These are phyloP conservation scores for Barbus barbus DNA, from an alignment of 2,113 vertebrate species.

Conservation along the genomic window DNA sequence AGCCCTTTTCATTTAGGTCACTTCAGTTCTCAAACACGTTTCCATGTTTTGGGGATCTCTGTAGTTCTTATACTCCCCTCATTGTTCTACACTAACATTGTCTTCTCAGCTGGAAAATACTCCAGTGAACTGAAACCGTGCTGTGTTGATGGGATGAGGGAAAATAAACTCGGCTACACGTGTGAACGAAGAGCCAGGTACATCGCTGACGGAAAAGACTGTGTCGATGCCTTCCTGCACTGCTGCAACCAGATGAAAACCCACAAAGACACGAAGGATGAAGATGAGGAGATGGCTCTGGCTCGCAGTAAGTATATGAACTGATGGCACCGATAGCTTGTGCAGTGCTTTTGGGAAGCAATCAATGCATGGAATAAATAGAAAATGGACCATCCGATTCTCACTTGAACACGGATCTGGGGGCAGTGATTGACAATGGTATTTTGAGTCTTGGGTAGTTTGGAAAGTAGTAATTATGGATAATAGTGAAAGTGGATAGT, in stretches of 20 bases:
- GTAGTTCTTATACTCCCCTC: not conserved
- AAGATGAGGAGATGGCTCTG: not conserved
- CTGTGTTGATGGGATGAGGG: slow-evolving; percentile 76
- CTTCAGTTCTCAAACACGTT: not conserved
- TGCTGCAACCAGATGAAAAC: slow-evolving; percentile 58
- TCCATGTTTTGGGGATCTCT: not conserved
- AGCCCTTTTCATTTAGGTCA: not conserved
- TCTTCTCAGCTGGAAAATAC: slow-evolving; percentile 67
- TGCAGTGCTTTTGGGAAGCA: not conserved
- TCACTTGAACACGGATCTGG: not conserved
- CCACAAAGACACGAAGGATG: not conserved
- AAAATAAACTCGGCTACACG: slow-evolving; percentile 71
- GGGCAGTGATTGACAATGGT: not conserved
- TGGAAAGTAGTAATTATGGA: not conserved
- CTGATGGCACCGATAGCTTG: not conserved
- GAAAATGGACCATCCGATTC: not conserved
- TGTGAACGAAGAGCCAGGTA: slow-evolving; percentile 67
- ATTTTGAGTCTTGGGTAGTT: not conserved
- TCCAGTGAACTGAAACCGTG: slow-evolving; percentile 62
- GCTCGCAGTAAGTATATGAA: slow-evolving; percentile 45
- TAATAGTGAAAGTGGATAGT: not conserved
- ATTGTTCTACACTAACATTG: not conserved
- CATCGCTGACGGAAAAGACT: slow-evolving; percentile 56
- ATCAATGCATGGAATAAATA: not conserved
- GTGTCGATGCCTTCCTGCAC: slow-evolving; percentile 39